Evolutionary conservation across 2,113 vertebrate genomes (phyloP).

Genomic region (Ceyx melanurus): DNA sequence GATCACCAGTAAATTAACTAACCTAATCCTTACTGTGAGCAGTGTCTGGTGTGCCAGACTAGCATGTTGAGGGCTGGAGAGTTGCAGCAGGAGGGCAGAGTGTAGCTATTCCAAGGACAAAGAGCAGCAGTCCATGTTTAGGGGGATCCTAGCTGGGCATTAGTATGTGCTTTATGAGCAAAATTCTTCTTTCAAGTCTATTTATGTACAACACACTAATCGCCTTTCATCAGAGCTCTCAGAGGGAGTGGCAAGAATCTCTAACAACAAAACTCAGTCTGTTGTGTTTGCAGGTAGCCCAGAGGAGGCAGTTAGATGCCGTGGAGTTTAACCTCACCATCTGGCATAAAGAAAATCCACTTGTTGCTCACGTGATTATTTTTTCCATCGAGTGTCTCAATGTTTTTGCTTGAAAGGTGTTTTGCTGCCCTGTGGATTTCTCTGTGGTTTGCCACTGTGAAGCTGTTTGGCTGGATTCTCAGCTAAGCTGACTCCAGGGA

Average conservation of each 20-base stretch:
- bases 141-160: background rate
- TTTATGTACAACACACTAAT: background rate
- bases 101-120: background rate
- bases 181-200: background rate
- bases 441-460: accelerated
- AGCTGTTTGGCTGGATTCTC: background rate
- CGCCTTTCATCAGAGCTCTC: background rate
- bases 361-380: accelerated
- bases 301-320: background rate
- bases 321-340: background rate
- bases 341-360: background rate
- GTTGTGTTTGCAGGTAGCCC: background rate
- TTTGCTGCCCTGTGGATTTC: background rate
- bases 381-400: background rate
- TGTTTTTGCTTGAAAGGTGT: background rate
- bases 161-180: background rate
- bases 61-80: background rate
- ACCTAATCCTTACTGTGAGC: background rate
- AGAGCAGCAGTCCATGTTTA: background rate
- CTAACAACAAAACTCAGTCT: background rate
- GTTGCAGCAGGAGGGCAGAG: background rate
- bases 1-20: background rate
- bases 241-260: background rate
- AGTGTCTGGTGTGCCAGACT: background rate
- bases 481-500: background rate